phyloP scores from a whole-genome alignment of 2,888 invertebrate species.

The Ophioninae sp. region DNA sequence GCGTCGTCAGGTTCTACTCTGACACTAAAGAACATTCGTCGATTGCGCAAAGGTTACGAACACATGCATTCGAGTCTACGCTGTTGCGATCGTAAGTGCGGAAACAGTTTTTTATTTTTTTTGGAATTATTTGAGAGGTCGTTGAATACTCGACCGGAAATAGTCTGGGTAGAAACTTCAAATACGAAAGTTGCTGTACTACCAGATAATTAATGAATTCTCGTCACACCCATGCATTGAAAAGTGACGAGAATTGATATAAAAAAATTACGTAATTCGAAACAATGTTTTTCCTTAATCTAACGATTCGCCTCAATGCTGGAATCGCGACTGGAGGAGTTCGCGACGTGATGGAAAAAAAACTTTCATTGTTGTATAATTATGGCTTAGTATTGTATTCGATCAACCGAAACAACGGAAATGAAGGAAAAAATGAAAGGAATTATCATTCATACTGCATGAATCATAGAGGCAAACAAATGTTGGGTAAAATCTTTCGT shows the following conservation, averaged over 20 bases:
- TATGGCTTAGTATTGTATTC: background rate
- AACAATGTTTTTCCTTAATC: conserved; percentile 32
- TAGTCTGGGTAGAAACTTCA: background rate
- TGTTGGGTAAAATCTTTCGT: background rate
- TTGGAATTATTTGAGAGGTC: background rate
- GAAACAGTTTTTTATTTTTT: background rate
- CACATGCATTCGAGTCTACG: background rate
- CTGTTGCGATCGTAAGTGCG: background rate
- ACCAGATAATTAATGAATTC: background rate
- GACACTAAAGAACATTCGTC: background rate
- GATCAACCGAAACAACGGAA: conserved; percentile 24
- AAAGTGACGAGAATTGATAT: background rate
- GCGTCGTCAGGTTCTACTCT: background rate
- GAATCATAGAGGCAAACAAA: conserved; percentile 23
- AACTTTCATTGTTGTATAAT: conserved; percentile 12
- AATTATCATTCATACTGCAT: background rate
- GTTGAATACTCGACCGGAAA: background rate
- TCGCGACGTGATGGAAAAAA: background rate
- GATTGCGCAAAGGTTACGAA: background rate
- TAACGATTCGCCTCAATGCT: conserved; percentile 41
- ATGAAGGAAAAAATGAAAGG: conserved; percentile 14
- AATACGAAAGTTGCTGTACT: background rate
- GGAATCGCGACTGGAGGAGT: background rate
- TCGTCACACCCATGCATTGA: background rate
- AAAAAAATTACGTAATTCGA: background rate